Conservation (phyloP, 2,888 invertebrate genomes). For the Eupelmus urozonus region DNA sequence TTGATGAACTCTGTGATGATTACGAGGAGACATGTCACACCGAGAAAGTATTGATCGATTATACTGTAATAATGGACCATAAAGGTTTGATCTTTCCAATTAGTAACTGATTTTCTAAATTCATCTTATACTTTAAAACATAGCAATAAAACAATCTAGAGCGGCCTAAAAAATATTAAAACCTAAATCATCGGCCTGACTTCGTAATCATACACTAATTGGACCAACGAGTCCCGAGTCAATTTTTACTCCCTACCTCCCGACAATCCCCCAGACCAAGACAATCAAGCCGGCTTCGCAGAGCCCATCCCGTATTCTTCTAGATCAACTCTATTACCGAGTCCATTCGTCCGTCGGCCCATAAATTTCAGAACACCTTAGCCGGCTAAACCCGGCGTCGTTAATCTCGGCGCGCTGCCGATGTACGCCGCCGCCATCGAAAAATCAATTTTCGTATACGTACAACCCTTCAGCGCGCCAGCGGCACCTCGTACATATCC, state of each 20-base stretch:
- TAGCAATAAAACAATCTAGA: too few relatives aligned
- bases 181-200: too few relatives aligned
- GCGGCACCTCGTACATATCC: conserved; percentile 59
- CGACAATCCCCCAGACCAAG: too few relatives aligned
- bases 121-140: too few relatives aligned
- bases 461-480: conserved; percentile 19
- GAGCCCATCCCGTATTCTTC: conserved; percentile 9
- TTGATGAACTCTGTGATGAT: background rate
- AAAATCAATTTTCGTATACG: conserved; percentile 56
- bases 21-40: too few relatives aligned
- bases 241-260: too few relatives aligned
- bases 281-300: too few relatives aligned
- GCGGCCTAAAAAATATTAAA: too few relatives aligned
- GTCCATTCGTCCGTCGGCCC: conserved; percentile 24
- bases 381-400: conserved; percentile 11
- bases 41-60: conserved; percentile 41
- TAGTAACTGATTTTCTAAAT: background rate
- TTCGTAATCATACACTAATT: too few relatives aligned
- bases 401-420: conserved; percentile 43
- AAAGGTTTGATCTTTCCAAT: conserved; percentile 44
- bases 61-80: background rate
- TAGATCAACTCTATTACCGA: conserved; percentile 40
- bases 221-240: too few relatives aligned
- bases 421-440: conserved; percentile 9
- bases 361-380: conserved; percentile 52